Conservation (phyloP, 2,888 invertebrate species). For the Mesoligia furuncula region DNA sequence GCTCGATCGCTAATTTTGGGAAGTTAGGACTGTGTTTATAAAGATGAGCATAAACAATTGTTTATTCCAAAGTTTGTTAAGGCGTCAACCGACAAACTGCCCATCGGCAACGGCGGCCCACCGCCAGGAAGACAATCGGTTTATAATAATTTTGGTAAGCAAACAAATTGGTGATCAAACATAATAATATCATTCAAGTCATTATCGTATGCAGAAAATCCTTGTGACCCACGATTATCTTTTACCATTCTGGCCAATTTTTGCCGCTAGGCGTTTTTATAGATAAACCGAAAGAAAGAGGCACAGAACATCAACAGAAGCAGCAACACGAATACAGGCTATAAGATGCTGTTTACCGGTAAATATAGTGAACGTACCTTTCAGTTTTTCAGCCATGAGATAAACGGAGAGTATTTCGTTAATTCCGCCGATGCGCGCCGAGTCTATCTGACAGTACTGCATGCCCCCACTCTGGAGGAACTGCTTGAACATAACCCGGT, state of each 20-base stretch:
- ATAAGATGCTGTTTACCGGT: not conserved
- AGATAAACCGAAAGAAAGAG: not conserved
- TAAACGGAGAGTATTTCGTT: constrained; percentile 97
- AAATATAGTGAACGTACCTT: constrained; percentile 87
- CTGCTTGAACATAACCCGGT: constrained; percentile 97
- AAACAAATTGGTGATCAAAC: not conserved
- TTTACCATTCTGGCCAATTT: not conserved
- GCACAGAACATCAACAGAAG: not conserved
- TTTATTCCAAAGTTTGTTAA: not conserved
- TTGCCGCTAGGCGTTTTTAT: not conserved
- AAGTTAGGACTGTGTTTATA: not conserved
- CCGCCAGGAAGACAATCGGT: not conserved
- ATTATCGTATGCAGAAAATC: not conserved
- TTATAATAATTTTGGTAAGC: not conserved
- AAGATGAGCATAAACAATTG: not conserved
- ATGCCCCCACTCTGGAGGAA: constrained; percentile 95
- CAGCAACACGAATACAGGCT: not conserved
- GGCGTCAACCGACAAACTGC: not conserved
- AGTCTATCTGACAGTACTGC: constrained; percentile 97
- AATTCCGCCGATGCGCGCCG: constrained; percentile 96
- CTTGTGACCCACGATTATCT: not conserved
- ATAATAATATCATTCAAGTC: not conserved
- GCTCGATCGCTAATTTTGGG: not conserved
- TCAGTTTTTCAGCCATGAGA: constrained; percentile 96
- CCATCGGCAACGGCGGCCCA: too few relatives aligned